Base-by-base conservation (phyloP, 2,888 invertebrate genomes). In the Morpho achilles region DNA sequence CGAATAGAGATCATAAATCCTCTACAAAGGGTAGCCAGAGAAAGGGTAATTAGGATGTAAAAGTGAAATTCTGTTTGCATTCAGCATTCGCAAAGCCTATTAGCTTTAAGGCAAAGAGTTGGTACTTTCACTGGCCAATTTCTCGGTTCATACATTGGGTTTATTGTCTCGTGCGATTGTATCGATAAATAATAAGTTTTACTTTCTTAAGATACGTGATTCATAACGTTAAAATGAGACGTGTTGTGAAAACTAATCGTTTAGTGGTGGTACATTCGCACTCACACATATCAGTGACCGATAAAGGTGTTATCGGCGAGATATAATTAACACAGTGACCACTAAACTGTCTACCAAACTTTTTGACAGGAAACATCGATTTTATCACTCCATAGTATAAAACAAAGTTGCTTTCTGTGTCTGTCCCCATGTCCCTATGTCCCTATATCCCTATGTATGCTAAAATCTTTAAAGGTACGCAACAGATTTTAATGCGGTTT, bases 11-110 rank as follows among this genome's bases (percentile, higher is more conserved):
- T 70, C 86, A 81, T 88, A 88, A 89, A 89, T 87, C 77, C 66
- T 72, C 75, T 75, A 74, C 64, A 84, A 84, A 81, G 84, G 79
- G 77, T 77, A 76, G 71, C 74, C 9, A 62, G 65, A 71, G 78
- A 82, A 82, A 77, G 81, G 75, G 85, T 87, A 84, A 88, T 88
- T 87, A 87, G 76, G 77, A 80, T 81, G 82, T 84, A 88, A 89
- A 89, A 89, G 89, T 89, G 88, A 89, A 89, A 88, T 84, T 70
- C 67, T 67, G 60, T 72, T 70, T 72, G 68, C 64, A 77, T 82
- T 76, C 65, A 74, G 56, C 70, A 81, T 85, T 87, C 64, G 87
- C 70, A 69, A 87, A 80, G 87, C 74, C 70, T 71, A 73, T 80
- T 82, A 73, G 62, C 56, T 48, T 53, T 62, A 61, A 66, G 64